Base-by-base conservation (phyloP, 1,140 invertebrate species). In the Thaumatotibia leucotreta region DNA sequence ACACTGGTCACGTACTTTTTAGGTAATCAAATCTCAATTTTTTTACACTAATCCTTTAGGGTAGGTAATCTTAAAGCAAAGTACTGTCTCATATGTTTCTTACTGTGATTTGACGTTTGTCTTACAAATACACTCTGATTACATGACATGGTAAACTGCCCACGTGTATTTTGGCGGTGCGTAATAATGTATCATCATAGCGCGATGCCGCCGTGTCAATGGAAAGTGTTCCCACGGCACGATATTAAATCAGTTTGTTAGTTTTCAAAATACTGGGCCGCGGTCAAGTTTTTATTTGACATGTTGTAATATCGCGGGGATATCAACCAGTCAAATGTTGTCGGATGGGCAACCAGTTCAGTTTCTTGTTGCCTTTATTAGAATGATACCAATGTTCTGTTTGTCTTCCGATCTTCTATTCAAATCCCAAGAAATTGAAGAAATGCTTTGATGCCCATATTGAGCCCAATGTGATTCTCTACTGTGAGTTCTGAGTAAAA, bases 121-220 rank as follows among this genome's bases (percentile, higher is more conserved):
- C 52, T 63, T 68, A 68, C 77, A 79, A 74, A 74, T 77, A 71
- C 54, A 69, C 64, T 31, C 65, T 80, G 79, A 86, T 84, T 84
- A 81, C 80, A 86, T 72, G 79, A 77, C 82, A 80, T 74, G 68
- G 77, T 76, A 85, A 77, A 89, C 81, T 80, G 70, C 52, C 52
- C 68, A 83, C 81, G 80, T 79, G 79, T 82, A 83, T 86, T 88
- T 88, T 74, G 77, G 79, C 73, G 69, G 69, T 76, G 68, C 72
- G 74, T 79, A 80, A 82, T 81, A 75, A 76, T 83, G 72, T 85
- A 86, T 83, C 77, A 80, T 77, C 80, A 80, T 80, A 45, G 14
- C 4, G 39, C 2, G n/a, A n/a, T 17, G 52, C 11, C 24, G 23
- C 23, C 23, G n/a, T 58, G 52, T 58, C 52, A 31, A 58, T 58